Evolutionary conservation across 2,888 invertebrate species (phyloP).

Genomic region (Actias luna): DNA sequence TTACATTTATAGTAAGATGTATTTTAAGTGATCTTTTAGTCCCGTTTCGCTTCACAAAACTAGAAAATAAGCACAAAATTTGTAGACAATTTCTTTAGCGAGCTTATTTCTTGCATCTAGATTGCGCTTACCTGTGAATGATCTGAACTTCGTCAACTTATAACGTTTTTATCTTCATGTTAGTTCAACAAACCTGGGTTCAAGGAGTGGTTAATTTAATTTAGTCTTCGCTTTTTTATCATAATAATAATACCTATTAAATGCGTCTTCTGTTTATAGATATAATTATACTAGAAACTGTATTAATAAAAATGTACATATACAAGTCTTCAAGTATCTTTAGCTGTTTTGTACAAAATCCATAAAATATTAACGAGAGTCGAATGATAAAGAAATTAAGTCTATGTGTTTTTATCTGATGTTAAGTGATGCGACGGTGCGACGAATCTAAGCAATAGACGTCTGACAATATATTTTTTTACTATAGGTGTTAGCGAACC

Average conservation of each 20-base stretch:
- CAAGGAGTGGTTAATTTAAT: neutral
- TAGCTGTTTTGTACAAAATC: neutral
- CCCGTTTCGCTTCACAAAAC: conserved; percentile 37
- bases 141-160: conserved; percentile 5
- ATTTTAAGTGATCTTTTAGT: conserved; percentile 5
- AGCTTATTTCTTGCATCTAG: conserved; percentile 12
- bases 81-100: conserved; percentile 30
- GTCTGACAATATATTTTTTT: no score
- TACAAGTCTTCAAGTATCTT: neutral
- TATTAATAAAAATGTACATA: neutral
- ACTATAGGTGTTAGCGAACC: no score
- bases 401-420: no score
- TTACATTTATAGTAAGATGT: neutral
- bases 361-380: neutral
- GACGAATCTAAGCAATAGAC: no score
- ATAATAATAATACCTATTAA: neutral
- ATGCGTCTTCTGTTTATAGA: neutral
- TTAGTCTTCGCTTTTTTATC: neutral
- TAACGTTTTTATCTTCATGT: neutral
- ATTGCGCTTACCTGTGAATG: neutral
- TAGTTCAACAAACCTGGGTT: neutral
- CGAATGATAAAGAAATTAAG: no score
- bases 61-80: conserved; percentile 33
- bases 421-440: no score
- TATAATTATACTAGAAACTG: neutral